Conservation (phyloP, 1,140 invertebrate genomes). For the honey bee (Apis mellifera) region Amel_HAv3.1 CM009931.2:21819001-21819500, state of each 20-base stretch:
- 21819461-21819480: background rate
- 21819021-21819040: slow-evolving; percentile 36
- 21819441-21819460: background rate
- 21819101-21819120: background rate
- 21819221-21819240: background rate
- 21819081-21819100: too few relatives aligned
- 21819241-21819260: slow-evolving; percentile 8
- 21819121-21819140: background rate
- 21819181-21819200: background rate
- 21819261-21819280: slow-evolving; percentile 13
- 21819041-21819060: background rate
- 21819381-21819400: slow-evolving; percentile 34
- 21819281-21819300: slow-evolving; percentile 9
- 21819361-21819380: slow-evolving; percentile 13
- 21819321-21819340: slow-evolving; percentile 11
- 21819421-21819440: background rate
- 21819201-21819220: background rate
- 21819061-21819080: background rate
- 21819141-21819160: background rate
- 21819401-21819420: slow-evolving; percentile 17
- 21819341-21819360: background rate
- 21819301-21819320: background rate
- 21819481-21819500: too few relatives aligned
- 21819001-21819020: background rate
- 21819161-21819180: background rate